A percentile compares a stretch with the other conserved stretches of the same genome.
These are phyloP conservation scores for Saxicola maurus DNA, from an alignment of 2,797 vertebrate genomes.

Conservation along the genomic window DNA sequence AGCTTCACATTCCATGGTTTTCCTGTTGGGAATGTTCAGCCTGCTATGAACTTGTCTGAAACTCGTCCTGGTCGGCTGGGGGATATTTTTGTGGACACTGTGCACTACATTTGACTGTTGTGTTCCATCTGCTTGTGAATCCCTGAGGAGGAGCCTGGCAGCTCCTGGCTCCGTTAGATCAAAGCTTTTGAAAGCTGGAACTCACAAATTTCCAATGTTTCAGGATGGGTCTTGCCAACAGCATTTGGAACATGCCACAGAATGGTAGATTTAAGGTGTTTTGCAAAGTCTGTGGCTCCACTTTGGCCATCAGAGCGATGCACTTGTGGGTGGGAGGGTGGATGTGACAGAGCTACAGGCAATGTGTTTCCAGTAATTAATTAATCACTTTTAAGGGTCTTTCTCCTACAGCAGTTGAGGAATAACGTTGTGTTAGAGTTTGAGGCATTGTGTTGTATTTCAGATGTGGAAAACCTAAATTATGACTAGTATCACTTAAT, in stretches of 20 bases:
- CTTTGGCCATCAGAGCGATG: neutral
- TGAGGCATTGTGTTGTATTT: constrained; percentile 58
- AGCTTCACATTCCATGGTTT: constrained; percentile 48
- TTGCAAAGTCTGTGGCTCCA: neutral
- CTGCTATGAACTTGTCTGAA: constrained; percentile 27
- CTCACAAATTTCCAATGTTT: neutral
- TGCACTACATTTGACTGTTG: constrained; percentile 52
- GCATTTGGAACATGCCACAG: neutral
- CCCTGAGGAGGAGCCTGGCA: neutral
- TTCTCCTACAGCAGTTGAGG: constrained; percentile 47
- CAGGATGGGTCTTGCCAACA: neutral
- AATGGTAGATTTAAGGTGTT: neutral
- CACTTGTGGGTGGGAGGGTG: constrained; percentile 10
- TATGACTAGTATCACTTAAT: constrained; percentile 54
- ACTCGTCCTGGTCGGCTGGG: constrained; percentile 5
- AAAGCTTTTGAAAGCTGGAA: neutral
- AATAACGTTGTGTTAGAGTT: constrained; percentile 20
- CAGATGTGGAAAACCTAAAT: constrained; percentile 48
- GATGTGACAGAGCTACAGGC: constrained; percentile 21
- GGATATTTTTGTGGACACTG: constrained; percentile 1
- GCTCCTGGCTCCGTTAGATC: neutral
- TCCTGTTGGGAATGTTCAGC: constrained; percentile 28
- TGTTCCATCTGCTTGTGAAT: neutral
- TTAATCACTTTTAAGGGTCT: constrained; percentile 30
- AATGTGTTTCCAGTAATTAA: neutral